Conservation (phyloP, 23 tunicate species). For the Oikopleura dioica region DNA sequence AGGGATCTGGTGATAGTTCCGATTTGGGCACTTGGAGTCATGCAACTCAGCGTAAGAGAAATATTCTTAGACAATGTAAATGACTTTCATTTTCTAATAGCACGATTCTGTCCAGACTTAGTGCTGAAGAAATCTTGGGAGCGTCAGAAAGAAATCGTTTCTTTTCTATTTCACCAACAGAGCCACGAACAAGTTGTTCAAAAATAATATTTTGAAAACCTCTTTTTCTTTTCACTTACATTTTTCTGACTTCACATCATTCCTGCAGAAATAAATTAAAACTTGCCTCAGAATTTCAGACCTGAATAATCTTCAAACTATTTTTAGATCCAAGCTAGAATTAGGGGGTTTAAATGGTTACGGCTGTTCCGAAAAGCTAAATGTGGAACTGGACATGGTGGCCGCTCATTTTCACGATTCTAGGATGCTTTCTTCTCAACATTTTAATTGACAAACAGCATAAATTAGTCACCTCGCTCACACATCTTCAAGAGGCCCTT, state of each 20-base stretch:
- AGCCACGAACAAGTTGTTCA: slow-evolving; percentile 11
- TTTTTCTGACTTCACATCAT: too few species aligned
- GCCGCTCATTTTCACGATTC: background rate
- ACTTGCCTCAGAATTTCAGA: too few species aligned
- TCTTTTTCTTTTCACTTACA: too few species aligned
- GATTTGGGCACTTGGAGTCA: slow-evolving; percentile 8
- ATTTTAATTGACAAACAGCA: background rate
- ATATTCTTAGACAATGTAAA: background rate
- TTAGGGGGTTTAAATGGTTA: too few species aligned
- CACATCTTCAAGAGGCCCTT: slow-evolving; percentile 1
- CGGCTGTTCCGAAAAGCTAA: too few species aligned
- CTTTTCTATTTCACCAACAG: background rate
- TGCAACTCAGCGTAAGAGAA: background rate
- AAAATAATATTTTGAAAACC: too few species aligned
- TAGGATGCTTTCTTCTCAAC: background rate
- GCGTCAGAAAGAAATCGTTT: background rate
- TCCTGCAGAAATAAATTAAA: too few species aligned
- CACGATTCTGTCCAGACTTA: background rate
- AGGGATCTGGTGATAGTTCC: background rate
- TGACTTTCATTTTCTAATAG: background rate
- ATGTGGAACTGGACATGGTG: slow-evolving; percentile 5
- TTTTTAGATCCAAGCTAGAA: too few species aligned
- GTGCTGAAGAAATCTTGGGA: background rate
- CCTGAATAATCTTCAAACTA: too few species aligned
- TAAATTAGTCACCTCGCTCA: background rate